phyloP scores from a whole-genome alignment of 37 sponge, comb jelly and placozoan genomes.

The Axinella damicornis region DNA sequence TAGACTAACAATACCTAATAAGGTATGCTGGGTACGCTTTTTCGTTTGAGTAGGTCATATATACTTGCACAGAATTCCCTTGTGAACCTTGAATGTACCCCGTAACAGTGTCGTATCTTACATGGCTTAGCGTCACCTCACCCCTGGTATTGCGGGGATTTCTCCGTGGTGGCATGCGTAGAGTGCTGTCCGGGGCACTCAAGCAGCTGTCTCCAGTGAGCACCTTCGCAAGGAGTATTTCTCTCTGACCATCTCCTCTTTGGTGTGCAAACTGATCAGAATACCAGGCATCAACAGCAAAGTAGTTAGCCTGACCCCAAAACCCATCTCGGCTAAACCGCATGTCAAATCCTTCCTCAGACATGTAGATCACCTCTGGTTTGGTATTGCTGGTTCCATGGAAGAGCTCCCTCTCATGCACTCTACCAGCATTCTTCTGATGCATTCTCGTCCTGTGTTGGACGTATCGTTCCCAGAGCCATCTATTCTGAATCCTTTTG shows the following conservation, averaged over 20 bases:
- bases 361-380: slow-evolving; percentile 31
- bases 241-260: background rate
- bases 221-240: slow-evolving; percentile 17
- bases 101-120: slow-evolving; percentile 72
- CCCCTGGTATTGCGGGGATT: background rate
- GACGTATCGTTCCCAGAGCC: slow-evolving; percentile 45
- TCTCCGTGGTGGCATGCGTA: slow-evolving; percentile 72
- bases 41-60: slow-evolving; percentile 71
- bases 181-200: background rate
- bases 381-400: slow-evolving; percentile 47
- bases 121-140: slow-evolving; percentile 17
- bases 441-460: slow-evolving; percentile 37
- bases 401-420: slow-evolving; percentile 46
- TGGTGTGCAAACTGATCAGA: slow-evolving; percentile 32
- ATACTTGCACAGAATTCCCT: slow-evolving; percentile 36
- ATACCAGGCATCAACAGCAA: slow-evolving; percentile 63
- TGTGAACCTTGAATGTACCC: slow-evolving; percentile 40
- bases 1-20: slow-evolving; percentile 61
- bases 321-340: slow-evolving; percentile 32
- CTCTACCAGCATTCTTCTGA: slow-evolving; percentile 26
- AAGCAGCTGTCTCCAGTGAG: slow-evolving; percentile 3
- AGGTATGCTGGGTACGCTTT: slow-evolving; percentile 85
- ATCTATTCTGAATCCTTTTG: slow-evolving; percentile 58
- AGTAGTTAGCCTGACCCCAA: slow-evolving; percentile 70
- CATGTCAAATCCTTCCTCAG: slow-evolving; percentile 68